A percentile compares a stretch with the other conserved stretches of the same genome.
These are phyloP conservation scores for zebrafish (Danio rerio) DNA, from an alignment of 2,113 vertebrate species.

Conservation along the genomic window GRCz12tu NC_133196.1:46185501-46186000, in stretches of 20 bases:
- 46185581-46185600: too few species aligned
- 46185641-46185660: too few species aligned
- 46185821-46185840: background rate
- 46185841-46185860: constrained; percentile 2
- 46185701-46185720: background rate
- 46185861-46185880: constrained; percentile 24
- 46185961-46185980: background rate
- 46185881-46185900: background rate
- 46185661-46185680: too few species aligned
- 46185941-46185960: background rate
- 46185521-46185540: too few species aligned
- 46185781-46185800: background rate
- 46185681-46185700: too few species aligned
- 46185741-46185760: background rate
- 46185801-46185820: background rate
- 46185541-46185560: too few species aligned
- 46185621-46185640: too few species aligned
- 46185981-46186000: background rate
- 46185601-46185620: too few species aligned
- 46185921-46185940: background rate
- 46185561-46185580: too few species aligned
- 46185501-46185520: too few species aligned
- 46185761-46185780: too few species aligned
- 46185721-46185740: background rate
- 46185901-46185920: background rate